Conservation (phyloP, 2,113 vertebrate genomes). For the Pontoporia blainvillei region DNA sequence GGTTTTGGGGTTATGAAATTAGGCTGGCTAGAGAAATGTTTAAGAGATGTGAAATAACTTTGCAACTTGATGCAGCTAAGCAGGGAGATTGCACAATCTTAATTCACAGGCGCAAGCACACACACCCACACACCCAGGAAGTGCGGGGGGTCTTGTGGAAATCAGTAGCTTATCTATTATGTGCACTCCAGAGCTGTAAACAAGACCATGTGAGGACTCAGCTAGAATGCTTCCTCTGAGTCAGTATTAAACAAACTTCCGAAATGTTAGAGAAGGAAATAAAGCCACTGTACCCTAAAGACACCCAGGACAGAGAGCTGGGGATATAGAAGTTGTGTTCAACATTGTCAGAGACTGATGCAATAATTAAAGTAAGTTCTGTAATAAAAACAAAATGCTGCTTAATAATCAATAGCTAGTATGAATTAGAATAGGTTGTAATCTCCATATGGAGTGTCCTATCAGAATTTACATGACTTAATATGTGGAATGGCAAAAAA, state of each 20-base stretch:
- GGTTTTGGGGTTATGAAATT: slow-evolving; percentile 6
- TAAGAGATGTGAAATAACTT: slow-evolving; percentile 40
- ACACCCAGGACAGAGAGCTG: slow-evolving; percentile 30
- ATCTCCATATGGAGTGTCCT: neutral
- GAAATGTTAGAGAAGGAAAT: slow-evolving; percentile 63
- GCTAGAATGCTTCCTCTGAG: slow-evolving; percentile 74
- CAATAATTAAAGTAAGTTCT: slow-evolving; percentile 30
- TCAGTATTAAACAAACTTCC: slow-evolving; percentile 74
- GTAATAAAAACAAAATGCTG: neutral
- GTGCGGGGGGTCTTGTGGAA: slow-evolving; percentile 62
- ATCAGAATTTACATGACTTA: neutral
- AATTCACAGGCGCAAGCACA: slow-evolving; percentile 46
- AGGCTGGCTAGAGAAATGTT: slow-evolving; percentile 19
- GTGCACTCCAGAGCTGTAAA: slow-evolving; percentile 70
- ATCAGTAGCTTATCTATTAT: slow-evolving; percentile 71
- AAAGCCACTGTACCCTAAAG: slow-evolving; percentile 33
- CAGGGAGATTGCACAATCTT: slow-evolving; percentile 60
- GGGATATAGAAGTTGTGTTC: neutral
- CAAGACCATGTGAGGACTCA: slow-evolving; percentile 71
- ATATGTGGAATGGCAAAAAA: neutral
- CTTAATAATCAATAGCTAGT: neutral
- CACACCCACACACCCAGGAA: slow-evolving; percentile 73
- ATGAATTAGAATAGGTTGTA: neutral
- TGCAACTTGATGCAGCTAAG: slow-evolving; percentile 19
- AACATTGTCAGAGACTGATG: neutral